Conservation (phyloP, 2,797 vertebrate genomes). For the Paguma larvata region DNA sequence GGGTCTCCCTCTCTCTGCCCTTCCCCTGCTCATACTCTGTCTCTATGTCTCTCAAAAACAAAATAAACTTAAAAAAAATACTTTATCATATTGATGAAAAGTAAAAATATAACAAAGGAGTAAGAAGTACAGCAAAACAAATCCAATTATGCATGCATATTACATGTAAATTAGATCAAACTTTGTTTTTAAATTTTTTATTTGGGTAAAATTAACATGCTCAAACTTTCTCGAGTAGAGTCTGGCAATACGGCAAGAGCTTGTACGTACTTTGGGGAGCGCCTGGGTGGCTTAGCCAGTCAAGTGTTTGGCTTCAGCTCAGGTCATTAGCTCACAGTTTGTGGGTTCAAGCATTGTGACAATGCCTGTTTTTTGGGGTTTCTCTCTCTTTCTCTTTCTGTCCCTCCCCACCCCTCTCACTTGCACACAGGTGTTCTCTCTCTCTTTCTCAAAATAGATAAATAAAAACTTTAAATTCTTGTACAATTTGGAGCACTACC, state of each 20-base stretch:
- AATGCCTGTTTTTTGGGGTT: no score
- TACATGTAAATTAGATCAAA: background rate
- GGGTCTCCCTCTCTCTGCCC: no score
- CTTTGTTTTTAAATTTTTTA: background rate
- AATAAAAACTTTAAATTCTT: no score
- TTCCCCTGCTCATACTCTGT: no score
- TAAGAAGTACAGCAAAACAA: background rate
- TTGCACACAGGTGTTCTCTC: no score
- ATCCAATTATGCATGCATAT: background rate
- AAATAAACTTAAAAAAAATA: background rate
- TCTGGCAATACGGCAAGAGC: background rate
- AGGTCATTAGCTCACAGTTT: no score
- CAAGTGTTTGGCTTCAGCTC: no score
- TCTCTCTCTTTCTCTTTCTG: no score
- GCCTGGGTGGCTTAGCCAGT: no score
- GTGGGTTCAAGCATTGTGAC: no score
- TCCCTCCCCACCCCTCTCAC: accelerated
- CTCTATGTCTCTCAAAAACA: background rate
- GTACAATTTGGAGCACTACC: no score
- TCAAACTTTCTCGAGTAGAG: background rate
- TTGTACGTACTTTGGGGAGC: background rate
- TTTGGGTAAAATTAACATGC: background rate
- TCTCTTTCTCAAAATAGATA: no score
- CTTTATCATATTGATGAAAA: background rate
- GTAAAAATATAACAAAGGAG: background rate